These are phyloP conservation scores for Andrena haemorrhoa DNA, from an alignment of 2,888 invertebrate genomes.

Conservation along the genomic window DNA sequence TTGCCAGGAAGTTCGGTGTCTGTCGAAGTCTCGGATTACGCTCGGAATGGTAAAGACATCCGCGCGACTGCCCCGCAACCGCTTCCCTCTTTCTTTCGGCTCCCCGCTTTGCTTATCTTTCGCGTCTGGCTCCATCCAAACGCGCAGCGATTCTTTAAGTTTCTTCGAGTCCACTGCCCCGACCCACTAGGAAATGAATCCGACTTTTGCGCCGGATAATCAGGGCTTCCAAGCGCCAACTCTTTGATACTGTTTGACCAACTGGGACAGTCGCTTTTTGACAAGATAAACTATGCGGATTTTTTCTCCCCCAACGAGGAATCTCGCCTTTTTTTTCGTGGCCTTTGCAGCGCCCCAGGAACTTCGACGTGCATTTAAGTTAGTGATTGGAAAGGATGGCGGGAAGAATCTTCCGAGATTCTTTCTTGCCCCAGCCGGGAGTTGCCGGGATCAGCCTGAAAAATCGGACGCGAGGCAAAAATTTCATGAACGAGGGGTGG, in stretches of 20 bases:
- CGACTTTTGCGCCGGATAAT: conserved; percentile 11
- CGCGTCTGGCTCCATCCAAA: conserved; percentile 8
- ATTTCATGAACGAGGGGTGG: conserved; percentile 2
- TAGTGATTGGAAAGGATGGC: conserved; percentile 15
- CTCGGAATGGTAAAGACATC: conserved; percentile 78
- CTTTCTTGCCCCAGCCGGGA: conserved; percentile 4
- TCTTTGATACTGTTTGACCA: background rate
- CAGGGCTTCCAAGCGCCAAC: background rate
- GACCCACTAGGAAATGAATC: conserved; percentile 13
- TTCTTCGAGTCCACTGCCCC: conserved; percentile 11
- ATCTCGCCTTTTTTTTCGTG: background rate
- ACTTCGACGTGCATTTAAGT: conserved; percentile 15
- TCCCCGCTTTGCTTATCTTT: conserved; percentile 8
- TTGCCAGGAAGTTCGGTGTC: conserved; percentile 75
- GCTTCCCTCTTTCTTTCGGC: conserved; percentile 3
- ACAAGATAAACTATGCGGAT: background rate
- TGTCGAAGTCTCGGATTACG: conserved; percentile 78
- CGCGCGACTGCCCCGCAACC: background rate
- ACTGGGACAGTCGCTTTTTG: conserved; percentile 7
- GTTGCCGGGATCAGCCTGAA: conserved; percentile 12
- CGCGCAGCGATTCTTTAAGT: conserved; percentile 33
- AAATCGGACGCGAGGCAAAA: conserved; percentile 26
- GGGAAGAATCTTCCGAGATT: conserved; percentile 25
- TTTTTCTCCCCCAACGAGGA: background rate
- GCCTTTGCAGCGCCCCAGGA: background rate